Base-by-base conservation (phyloP, 2,888 invertebrate species). In the Xestoiulus laeticollis region DNA sequence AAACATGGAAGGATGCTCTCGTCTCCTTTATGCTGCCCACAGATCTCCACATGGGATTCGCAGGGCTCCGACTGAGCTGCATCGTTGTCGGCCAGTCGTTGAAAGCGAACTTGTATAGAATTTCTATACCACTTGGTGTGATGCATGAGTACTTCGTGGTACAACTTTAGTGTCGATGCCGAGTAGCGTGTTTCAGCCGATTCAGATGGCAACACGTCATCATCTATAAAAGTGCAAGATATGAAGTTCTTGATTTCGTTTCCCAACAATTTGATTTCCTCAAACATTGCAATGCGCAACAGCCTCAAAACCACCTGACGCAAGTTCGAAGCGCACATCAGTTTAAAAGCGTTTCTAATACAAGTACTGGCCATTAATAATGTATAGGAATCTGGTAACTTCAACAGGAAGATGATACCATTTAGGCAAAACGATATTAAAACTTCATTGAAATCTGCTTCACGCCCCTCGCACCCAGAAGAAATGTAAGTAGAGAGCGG, bases 1-100 rank as follows among this genome's bases (percentile, higher is more conserved):
- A 87, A 16, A 82, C 87, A 87, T 32, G 30, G 19, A 38, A 87
- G 87, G 5, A 86, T 32, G 59, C 30, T 53, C 26, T 86, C 68
- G 1, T 14, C 22, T 68, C 59, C 59, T 12, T n/a, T 68, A 59
- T 68, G 59, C n/a, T n/a, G 22, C n/a, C 5, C 59, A 4, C 59
- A 59, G 22, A 22, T 8, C 22, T 22, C 59, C 22, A 22, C 22
- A 3, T 22, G 22, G 59, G 59, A 2, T 59, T 59, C 22, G 4
- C 22, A 22, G 22, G n/a, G 8, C 22, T 22, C 22, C 6, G 22
- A 22, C 59, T 59, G n/a, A 8, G 8, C 59, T 48, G 48, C 4
- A 59, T 84, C 84, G 32, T 8, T 30, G n/a, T 84, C 84, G n/a
- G 59, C 2, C 4, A n/a, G 22, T 22, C n/a, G 59, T 59, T 22